Conservation (phyloP, 1,140 invertebrate genomes). For the Planococcus citri region DNA sequence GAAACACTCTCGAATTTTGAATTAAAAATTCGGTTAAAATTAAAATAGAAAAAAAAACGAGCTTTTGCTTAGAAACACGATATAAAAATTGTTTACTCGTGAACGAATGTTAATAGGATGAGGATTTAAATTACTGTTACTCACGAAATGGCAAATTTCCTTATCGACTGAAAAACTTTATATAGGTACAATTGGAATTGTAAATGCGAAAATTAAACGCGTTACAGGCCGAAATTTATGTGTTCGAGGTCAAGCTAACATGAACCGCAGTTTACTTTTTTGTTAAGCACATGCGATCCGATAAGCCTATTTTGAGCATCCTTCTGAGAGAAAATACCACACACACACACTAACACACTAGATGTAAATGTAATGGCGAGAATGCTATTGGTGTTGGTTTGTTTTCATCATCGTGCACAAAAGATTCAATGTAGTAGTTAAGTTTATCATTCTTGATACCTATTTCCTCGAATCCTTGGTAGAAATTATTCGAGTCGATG, state of each 20-base stretch:
- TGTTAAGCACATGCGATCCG: not conserved
- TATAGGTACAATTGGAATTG: not conserved
- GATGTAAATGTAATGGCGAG: too few species aligned
- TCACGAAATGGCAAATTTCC: not conserved
- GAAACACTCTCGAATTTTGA: too few species aligned
- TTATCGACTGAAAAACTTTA: not conserved
- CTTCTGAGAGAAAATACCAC: too few species aligned
- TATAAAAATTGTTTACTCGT: not conserved
- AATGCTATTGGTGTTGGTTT: too few species aligned
- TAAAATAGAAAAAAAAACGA: too few species aligned
- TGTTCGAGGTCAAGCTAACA: not conserved
- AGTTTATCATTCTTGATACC: not conserved
- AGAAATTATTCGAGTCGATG: not conserved
- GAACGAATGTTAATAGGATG: not conserved
- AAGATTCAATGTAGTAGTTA: not conserved
- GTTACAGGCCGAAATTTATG: not conserved
- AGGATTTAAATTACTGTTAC: not conserved
- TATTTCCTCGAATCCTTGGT: not conserved
- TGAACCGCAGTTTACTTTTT: not conserved
- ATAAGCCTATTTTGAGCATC: too few species aligned
- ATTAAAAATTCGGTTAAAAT: too few species aligned
- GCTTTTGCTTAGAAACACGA: not conserved
- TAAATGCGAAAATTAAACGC: slow-evolving; percentile 7
- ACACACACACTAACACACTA: too few species aligned
- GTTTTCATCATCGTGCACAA: too few species aligned